These are phyloP conservation scores for Polia nebulosa DNA, from an alignment of 2,888 invertebrate genomes.

Conservation along the genomic window DNA sequence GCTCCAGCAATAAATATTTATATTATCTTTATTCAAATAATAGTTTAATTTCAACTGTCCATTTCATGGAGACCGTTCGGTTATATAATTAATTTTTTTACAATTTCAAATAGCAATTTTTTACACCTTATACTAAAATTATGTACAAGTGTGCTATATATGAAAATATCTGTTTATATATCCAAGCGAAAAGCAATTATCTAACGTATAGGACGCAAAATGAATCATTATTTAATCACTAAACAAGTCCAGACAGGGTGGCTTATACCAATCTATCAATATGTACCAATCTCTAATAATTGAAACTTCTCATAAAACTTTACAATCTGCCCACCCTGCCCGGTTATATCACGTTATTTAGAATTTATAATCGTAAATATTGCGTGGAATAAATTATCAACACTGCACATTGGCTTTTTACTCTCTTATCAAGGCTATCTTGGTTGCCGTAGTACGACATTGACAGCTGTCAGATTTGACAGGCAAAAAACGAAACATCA, in stretches of 20 bases:
- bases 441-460: conserved; percentile 45
- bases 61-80: conserved; percentile 76
- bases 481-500: conserved; percentile 58
- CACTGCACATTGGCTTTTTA: conserved; percentile 56
- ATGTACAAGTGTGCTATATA: conserved; percentile 84
- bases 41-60: conserved; percentile 65
- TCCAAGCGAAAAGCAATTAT: conserved; percentile 74
- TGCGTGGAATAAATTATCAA: conserved; percentile 70
- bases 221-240: conserved; percentile 68
- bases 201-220: conserved; percentile 74
- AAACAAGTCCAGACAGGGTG: conserved; percentile 62
- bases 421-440: conserved; percentile 55
- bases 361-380: conserved; percentile 68
- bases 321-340: conserved; percentile 55
- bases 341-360: conserved; percentile 69
- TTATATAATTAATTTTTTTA: conserved; percentile 65
- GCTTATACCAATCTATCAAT: no score
- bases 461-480: conserved; percentile 67
- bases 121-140: conserved; percentile 83
- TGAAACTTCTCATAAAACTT: conserved; percentile 59
- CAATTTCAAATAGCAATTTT: conserved; percentile 79
- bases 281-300: conserved; percentile 60
- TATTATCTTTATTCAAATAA: conserved; percentile 48
- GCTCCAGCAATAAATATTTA: conserved; percentile 68
- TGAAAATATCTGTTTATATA: conserved; percentile 80